Percentiles rank a stretch among this genome's conserved stretches.
Evolutionary conservation across 2,113 vertebrate species (phyloP).

Genomic region (Antidorcas marsupialis): DNA sequence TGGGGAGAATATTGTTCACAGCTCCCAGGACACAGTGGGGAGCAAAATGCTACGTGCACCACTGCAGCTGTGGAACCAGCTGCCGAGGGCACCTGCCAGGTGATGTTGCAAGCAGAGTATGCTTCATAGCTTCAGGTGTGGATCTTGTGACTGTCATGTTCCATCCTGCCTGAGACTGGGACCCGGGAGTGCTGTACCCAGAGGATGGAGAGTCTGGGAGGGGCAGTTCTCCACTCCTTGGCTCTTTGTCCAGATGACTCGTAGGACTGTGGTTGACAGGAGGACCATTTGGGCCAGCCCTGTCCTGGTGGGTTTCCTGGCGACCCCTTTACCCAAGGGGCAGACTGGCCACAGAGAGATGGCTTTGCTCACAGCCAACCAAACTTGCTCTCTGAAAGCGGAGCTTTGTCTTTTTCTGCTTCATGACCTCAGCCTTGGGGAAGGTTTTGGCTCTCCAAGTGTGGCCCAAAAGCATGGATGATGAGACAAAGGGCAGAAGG

Average conservation of each 20-base stretch:
- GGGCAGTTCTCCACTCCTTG: neutral
- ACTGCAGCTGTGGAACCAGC: neutral
- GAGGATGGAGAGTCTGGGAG: neutral
- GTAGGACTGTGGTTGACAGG: neutral
- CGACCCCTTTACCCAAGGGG: neutral
- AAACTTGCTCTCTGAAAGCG: conserved; percentile 15
- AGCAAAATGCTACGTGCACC: neutral
- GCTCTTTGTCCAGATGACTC: neutral
- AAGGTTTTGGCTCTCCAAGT: conserved; percentile 32
- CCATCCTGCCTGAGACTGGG: neutral
- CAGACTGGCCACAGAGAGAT: neutral
- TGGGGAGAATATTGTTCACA: neutral
- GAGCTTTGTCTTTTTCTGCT: conserved; percentile 39
- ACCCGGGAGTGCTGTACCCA: neutral
- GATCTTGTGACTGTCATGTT: conserved; percentile 41
- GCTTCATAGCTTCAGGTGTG: conserved; percentile 35
- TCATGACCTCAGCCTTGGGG: conserved; percentile 43
- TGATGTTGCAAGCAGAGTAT: conserved; percentile 25
- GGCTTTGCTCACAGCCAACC: neutral
- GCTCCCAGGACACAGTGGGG: neutral
- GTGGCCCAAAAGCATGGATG: neutral
- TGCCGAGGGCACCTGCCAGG: conserved; percentile 36
- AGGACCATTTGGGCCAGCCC: neutral
- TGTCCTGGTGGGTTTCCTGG: neutral
- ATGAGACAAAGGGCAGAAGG: conserved; percentile 8